A percentile compares a stretch with the other conserved stretches of the same genome.
phyloP scores from a whole-genome alignment of 37 sponge, comb jelly and placozoan genomes.

The Chondrilla cf. caribensis region DNA sequence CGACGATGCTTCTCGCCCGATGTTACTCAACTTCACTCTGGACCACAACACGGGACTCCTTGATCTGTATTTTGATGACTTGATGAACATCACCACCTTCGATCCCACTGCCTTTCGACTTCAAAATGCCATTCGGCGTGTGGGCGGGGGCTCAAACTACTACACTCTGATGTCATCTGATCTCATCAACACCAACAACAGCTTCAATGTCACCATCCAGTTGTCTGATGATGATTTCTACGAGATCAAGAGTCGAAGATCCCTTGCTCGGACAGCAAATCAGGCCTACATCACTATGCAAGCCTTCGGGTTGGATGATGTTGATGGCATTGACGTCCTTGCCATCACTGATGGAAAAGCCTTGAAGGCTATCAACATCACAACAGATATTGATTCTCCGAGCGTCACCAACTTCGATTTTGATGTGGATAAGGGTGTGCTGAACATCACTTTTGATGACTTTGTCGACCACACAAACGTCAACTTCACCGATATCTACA shows the following conservation, averaged over 20 bases:
- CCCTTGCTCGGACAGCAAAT: conserved; percentile 45
- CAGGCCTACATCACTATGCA: conserved; percentile 86
- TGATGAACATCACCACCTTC: conserved; percentile 53
- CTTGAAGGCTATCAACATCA: conserved; percentile 24
- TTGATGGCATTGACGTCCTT: conserved; percentile 74
- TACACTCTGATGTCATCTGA: conserved; percentile 61
- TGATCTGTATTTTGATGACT: conserved; percentile 86
- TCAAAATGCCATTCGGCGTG: conserved; percentile 47
- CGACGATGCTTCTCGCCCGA: conserved; percentile 66
- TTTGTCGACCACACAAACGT: conserved; percentile 52
- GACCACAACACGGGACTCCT: conserved; percentile 72
- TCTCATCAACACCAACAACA: conserved; percentile 26
- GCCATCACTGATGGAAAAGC: conserved; percentile 89
- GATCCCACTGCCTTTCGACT: conserved; percentile 76
- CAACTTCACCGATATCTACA: conserved; percentile 12
- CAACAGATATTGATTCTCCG: conserved; percentile 49
- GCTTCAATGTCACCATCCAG: conserved; percentile 52
- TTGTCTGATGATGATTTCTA: conserved; percentile 77
- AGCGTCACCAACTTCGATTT: conserved; percentile 49
- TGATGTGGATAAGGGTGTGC: conserved; percentile 47
- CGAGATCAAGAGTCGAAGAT: conserved; percentile 57
- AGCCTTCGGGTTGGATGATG: conserved; percentile 89
- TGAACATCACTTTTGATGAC: conserved; percentile 74
- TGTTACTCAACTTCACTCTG: conserved; percentile 60
- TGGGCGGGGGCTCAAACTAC: neutral